Evolutionary conservation across 2,888 invertebrate genomes (phyloP).

Genomic region (Acrobasis repandana): DNA sequence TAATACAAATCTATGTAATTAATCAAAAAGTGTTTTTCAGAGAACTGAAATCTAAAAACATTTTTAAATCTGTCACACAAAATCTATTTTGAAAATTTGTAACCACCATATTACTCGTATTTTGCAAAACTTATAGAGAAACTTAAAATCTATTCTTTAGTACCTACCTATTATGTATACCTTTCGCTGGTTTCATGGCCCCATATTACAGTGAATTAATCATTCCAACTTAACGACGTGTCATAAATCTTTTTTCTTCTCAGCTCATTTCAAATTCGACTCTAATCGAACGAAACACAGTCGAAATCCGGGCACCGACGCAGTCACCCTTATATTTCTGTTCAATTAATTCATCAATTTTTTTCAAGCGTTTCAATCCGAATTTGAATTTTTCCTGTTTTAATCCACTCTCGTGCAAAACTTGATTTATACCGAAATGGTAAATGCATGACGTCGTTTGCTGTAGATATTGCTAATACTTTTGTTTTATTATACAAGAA

Average conservation of each 20-base stretch:
- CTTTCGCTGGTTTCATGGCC: constrained; percentile 30
- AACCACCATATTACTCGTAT: too few species aligned
- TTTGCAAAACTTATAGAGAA: too few species aligned
- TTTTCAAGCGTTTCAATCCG: constrained; percentile 10
- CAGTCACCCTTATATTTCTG: constrained; percentile 20
- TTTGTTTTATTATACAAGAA: neutral
- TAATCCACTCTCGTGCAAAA: constrained; percentile 13
- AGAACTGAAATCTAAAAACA: too few species aligned
- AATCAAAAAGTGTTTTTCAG: too few species aligned
- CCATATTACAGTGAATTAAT: constrained; percentile 49
- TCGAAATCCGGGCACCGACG: constrained; percentile 20
- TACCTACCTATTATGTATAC: too few species aligned
- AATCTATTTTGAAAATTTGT: too few species aligned
- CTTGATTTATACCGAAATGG: constrained; percentile 14
- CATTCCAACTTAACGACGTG: constrained; percentile 56
- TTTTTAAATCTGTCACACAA: too few species aligned
- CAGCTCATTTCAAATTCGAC: constrained; percentile 35
- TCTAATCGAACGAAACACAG: constrained; percentile 37
- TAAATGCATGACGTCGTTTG: neutral
- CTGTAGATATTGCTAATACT: neutral
- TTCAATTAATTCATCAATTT: constrained; percentile 24
- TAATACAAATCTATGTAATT: too few species aligned
- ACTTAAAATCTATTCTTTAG: too few species aligned
- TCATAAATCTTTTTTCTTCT: constrained; percentile 52
- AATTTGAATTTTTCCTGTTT: constrained; percentile 17